Evolutionary conservation across 1,140 invertebrate species (phyloP).

Genomic region (Caenorhabditis latens): DNA sequence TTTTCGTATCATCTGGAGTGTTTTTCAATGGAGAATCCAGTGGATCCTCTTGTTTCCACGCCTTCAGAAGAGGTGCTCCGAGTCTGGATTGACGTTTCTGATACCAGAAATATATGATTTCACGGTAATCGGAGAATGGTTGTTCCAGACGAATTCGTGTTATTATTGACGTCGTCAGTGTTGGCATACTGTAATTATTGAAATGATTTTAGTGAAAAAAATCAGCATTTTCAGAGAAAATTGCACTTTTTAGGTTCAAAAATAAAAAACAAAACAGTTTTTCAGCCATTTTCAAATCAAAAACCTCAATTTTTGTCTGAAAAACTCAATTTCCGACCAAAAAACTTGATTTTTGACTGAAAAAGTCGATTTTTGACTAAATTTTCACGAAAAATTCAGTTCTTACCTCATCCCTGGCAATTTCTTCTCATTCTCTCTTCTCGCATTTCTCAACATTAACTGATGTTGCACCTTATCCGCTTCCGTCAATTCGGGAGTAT

Average conservation of each 20-base stretch:
- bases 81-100: slow-evolving; percentile 3
- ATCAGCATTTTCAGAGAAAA: too few species aligned
- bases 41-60: not conserved
- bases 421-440: not conserved
- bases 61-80: slow-evolving; percentile 17
- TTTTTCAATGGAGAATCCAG: too few species aligned
- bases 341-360: not conserved
- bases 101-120: slow-evolving; percentile 16
- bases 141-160: not conserved
- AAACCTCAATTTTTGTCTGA: not conserved
- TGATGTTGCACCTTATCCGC: not conserved
- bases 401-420: not conserved
- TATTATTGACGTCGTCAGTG: not conserved
- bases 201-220: too few species aligned
- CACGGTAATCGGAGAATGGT: not conserved
- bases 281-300: too few species aligned
- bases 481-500: not conserved
- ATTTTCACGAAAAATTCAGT: not conserved
- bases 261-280: not conserved
- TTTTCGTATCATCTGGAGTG: not conserved
- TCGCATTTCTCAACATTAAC: not conserved
- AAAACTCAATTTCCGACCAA: slow-evolving; percentile 2
- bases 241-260: too few species aligned
- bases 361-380: not conserved
- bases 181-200: slow-evolving; percentile 24